These are phyloP conservation scores for Elaphurus davidianus DNA, from an alignment of 2,113 vertebrate genomes.

Conservation along the genomic window DNA sequence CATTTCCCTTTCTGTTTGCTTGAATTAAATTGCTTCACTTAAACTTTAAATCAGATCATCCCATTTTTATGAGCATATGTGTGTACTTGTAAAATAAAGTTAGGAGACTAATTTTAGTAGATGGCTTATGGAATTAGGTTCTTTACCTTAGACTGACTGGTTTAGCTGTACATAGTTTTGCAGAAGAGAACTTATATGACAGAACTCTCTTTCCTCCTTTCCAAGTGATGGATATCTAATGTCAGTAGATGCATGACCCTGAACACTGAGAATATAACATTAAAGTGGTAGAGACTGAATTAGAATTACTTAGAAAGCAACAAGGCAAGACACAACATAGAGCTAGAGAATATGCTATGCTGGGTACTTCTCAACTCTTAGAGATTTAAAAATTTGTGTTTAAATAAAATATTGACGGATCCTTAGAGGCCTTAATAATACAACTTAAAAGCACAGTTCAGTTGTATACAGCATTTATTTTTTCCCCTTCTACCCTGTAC, in stretches of 20 bases:
- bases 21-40: conserved; percentile 72
- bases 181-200: conserved; percentile 14
- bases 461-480: background rate
- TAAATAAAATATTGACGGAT: background rate
- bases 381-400: background rate
- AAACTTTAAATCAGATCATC: conserved; percentile 61
- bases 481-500: background rate
- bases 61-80: conserved; percentile 61
- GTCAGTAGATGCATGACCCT: background rate
- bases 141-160: conserved; percentile 48
- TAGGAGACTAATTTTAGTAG: conserved; percentile 68
- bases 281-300: background rate
- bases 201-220: conserved; percentile 28
- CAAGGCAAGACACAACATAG: background rate
- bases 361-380: background rate
- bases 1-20: conserved; percentile 49
- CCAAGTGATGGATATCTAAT: background rate
- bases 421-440: background rate
- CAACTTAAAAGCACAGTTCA: background rate
- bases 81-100: conserved; percentile 65
- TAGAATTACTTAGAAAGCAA: background rate
- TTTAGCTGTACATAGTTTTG: conserved; percentile 18
- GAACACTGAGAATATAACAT: background rate
- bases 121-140: conserved; percentile 59
- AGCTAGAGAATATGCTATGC: background rate